Evolutionary conservation across 2,113 vertebrate genomes (phyloP), one percentile per base, ranked within the genome.

Genomic region (Pithys albifrons): DNA sequence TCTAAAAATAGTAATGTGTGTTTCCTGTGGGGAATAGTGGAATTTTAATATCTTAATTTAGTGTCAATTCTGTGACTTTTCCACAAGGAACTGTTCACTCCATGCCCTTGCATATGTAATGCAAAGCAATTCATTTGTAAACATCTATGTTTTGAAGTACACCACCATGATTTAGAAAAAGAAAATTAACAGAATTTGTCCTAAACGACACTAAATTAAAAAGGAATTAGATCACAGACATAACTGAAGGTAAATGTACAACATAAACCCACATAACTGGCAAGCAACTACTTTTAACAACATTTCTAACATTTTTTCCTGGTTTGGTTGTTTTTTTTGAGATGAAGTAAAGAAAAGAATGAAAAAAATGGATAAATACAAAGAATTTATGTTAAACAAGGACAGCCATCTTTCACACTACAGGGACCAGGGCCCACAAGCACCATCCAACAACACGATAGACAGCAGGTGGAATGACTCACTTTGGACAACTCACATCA

Each of bases 401-500:
- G 98, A 98, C 98, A 99, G 99, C 99, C 99, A 99, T 98, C 98
- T 99, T 98, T 98, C 98, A 99, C 97, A 99, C 99, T 98, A 99
- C 98, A 98, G 95, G 98, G 97, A 95, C 96, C 96, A 88, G 96
- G 98, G 97, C 98, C 98, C 98, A 98, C 98, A 98, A 99, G 98
- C 98, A 99, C 98, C 99, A 99, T 98, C 98, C 98, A 96, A 99
- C 98, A 98, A 97, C 98, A 99, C 97, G 97, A 98, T 91, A 99
- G 99, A 99, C 99, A 99, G 99, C 99, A 99, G 98, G 99, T 99
- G 99, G 98, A 98, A 99, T 98, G 98, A 99, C 99, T 99, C 99
- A 99, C 98, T 99, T 99, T 98, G 97, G 98, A 99, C 99, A 99
- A 99, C 99, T 99, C 99, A 99, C 99, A 99, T 99, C 99, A 99